These are phyloP conservation scores for Orthosia cruda DNA, from an alignment of 2,888 invertebrate species.

Conservation along the genomic window DNA sequence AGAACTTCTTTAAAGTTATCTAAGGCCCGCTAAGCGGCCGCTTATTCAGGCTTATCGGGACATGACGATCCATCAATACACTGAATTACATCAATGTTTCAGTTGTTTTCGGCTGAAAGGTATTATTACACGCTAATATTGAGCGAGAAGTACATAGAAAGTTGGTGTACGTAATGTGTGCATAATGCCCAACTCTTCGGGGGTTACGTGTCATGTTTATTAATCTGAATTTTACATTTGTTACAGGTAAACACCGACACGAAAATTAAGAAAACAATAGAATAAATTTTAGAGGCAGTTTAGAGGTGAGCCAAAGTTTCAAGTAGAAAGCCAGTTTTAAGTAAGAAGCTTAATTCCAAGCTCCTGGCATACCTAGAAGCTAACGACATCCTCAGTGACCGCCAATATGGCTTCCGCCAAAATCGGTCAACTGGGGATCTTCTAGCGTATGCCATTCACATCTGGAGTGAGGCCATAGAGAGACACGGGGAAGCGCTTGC, in stretches of 20 bases:
- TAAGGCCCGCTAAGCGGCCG: slow-evolving; percentile 46
- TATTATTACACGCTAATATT: slow-evolving; percentile 12
- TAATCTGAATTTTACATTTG: slow-evolving; percentile 44
- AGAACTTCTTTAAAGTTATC: slow-evolving; percentile 44
- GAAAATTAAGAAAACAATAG: slow-evolving; percentile 22
- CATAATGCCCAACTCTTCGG: too few species aligned
- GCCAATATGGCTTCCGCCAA: too few species aligned
- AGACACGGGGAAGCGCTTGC: too few species aligned
- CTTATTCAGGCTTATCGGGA: slow-evolving; percentile 46
- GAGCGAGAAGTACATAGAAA: slow-evolving; percentile 4
- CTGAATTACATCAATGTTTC: slow-evolving; percentile 47
- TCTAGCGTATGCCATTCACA: too few species aligned
- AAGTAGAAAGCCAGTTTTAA: too few species aligned
- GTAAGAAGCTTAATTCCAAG: too few species aligned
- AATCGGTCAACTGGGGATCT: too few species aligned
- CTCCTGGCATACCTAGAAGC: too few species aligned
- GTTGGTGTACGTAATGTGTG: not conserved
- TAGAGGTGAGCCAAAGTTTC: slow-evolving; percentile 14
- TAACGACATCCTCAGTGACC: too few species aligned
- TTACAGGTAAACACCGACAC: slow-evolving; percentile 59
- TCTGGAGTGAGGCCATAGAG: too few species aligned
- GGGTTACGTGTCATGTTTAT: slow-evolving; percentile 1
- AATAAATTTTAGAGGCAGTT: slow-evolving; percentile 6
- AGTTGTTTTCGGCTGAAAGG: slow-evolving; percentile 37
- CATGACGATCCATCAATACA: slow-evolving; percentile 59